A percentile compares a stretch with the other conserved stretches of the same genome.
phyloP scores from a whole-genome alignment of 2,113 vertebrate species.

The Capreolus pygargus region DNA sequence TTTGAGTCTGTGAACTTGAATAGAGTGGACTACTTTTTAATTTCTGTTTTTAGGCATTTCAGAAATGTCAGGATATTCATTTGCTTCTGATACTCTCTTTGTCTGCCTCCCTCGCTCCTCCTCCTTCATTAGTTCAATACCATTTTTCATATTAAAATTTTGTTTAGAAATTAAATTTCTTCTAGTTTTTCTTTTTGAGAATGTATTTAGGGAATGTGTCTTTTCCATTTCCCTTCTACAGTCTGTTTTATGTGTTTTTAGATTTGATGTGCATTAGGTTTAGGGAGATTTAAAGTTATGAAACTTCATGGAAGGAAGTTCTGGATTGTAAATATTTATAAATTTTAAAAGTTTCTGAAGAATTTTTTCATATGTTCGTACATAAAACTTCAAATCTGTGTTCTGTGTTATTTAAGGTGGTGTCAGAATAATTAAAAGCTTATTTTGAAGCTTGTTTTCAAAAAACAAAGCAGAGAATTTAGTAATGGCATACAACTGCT shows the following conservation, averaged over 20 bases:
- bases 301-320: not conserved
- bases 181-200: not conserved
- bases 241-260: not conserved
- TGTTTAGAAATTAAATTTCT: not conserved
- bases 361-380: not conserved
- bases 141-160: not conserved
- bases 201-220: not conserved
- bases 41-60: not conserved
- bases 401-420: not conserved
- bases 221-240: not conserved
- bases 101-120: not conserved
- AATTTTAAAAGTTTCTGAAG: not conserved
- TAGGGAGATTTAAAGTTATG: not conserved
- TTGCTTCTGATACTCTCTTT: not conserved
- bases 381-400: slow-evolving; percentile 7
- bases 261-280: not conserved
- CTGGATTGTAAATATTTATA: not conserved
- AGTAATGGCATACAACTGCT: not conserved
- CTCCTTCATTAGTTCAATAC: not conserved
- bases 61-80: not conserved
- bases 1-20: not conserved
- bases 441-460: not conserved
- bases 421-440: slow-evolving; percentile 26
- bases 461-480: not conserved
- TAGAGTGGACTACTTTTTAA: not conserved